Evolutionary conservation across 2,113 vertebrate species (phyloP), one percentile per base, ranked within the genome.

Genomic region (Otolemur garnettii): DNA sequence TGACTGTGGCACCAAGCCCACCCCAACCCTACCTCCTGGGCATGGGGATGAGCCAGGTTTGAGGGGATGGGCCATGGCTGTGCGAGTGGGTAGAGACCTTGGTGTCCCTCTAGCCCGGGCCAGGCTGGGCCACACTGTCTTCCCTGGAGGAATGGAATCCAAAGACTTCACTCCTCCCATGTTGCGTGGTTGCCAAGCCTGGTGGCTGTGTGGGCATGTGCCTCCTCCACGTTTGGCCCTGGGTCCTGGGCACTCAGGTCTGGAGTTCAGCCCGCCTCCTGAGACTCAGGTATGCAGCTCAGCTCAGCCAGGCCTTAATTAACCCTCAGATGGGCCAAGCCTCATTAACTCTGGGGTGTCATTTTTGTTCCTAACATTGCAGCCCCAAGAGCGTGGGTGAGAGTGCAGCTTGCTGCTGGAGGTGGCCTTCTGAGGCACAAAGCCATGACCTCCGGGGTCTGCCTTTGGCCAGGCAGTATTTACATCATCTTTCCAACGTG

Each of bases 151-250:
- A 35, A 13, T 2, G 33, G 38, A 2, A 26, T 35, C 66, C 7
- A 22, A 4, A 19, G 19, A 5, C 21, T 30, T 26, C 1, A 4
- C 24, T 38, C 8, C 0, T 7, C 35, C n/a, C 7, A 17, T 59
- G 15, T 17, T n/a, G 3, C 33, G 26, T 9, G 38, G n/a, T 2
- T 0, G 17, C 42, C 21, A 11, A 60, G 19, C 0, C 0, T 28
- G 72, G 59, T 2, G 6, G 7, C 14, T 0, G 0, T 1, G 2
- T 35, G 5, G 66, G 35, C 79, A 9, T 7, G 0, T 24, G 10
- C 5, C 60, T 69, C 8, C 11, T 3, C 2, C 0, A 22, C 9
- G 0, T 11, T 12, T 19, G 38, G 35, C 19, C 26, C 0, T 1
- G 11, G 9, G 84, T 26, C 71, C 35, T 74, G 24, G 4, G 64